Evolutionary conservation across 2,797 vertebrate species (phyloP), one percentile per base, ranked within the genome.

Genomic region (Xerus rutilus): DNA sequence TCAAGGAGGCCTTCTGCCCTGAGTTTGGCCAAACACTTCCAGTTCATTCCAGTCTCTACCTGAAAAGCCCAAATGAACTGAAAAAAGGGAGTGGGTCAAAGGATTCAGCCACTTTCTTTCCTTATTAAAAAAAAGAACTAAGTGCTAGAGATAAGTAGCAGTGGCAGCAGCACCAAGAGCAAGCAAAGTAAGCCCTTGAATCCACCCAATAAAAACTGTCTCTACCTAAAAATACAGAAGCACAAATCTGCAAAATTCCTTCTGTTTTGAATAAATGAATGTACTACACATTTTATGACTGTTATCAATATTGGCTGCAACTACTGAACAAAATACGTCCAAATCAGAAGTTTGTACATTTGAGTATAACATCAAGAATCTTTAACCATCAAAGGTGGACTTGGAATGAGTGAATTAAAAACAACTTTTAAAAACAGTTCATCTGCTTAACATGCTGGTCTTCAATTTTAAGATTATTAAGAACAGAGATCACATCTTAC

Each of bases 401-500:
- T 77, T 78, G 17, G 64, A 84, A 82, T 39, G 79, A 85, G 59
- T 78, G 49, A 86, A 7, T 83, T 86, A 59, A 94, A 90, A 93
- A 84, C 43, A 82, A 86, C 32, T 65, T 74, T 2, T 73, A 47
- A 11, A 28, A 25, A 64, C 7, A 65, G 5, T 14, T 14, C 10
- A 14, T 76, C 32, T n/a, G 49, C 3, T 39, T 76, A 94, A 87
- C 52, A 86, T 2, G 32, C n/a, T 65, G n/a, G 15, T 77, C 21
- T 95, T 32, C 52, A 88, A 65, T 67, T 86, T 81, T 89, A 92
- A 86, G 49, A 92, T 86, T 92, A 69, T 67, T 92, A 39, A 94
- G 39, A 45, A 17, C 47, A 83, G 20, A 92, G n/a, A 90, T 5
- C 35, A 65, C 6, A 47, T 43, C 62, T 45, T 89, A 76, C 5